Conservation (phyloP, 2,113 vertebrate species). For the Ariopsis seemanni region DNA sequence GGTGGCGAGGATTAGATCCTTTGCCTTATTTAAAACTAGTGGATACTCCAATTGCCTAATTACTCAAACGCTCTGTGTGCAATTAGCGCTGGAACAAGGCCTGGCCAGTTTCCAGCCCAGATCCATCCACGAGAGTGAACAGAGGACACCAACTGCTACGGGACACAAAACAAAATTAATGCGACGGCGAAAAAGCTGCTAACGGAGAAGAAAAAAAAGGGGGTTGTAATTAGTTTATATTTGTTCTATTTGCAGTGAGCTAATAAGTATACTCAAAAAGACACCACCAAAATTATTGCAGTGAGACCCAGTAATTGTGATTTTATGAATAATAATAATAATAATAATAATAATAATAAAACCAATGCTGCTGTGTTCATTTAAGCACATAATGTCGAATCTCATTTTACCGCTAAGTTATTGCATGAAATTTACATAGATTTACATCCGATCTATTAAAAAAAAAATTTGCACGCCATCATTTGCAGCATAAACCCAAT, state of each 20-base stretch:
- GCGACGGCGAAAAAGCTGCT: constrained; percentile 14
- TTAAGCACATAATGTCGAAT: constrained; percentile 26
- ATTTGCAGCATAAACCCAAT: neutral
- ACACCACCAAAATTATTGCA: constrained; percentile 2
- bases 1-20: constrained; percentile 50
- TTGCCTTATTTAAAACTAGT: constrained; percentile 56
- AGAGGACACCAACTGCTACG: constrained; percentile 18
- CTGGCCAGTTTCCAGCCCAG: constrained; percentile 48
- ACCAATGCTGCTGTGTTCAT: constrained; percentile 6
- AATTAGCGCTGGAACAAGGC: constrained; percentile 44
- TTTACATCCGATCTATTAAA: neutral
- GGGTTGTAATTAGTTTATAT: constrained; percentile 30
- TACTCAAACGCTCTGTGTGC: constrained; percentile 54
- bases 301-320: constrained; percentile 11
- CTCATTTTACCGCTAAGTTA: neutral
- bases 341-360: constrained; percentile 6
- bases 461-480: neutral
- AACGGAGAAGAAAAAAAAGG: constrained; percentile 3
- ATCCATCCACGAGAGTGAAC: constrained; percentile 18
- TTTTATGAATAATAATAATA: constrained; percentile 14
- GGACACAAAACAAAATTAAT: constrained; percentile 33
- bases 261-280: constrained; percentile 23
- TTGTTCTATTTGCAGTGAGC: constrained; percentile 14
- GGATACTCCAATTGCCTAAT: constrained; percentile 56
- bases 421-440: constrained; percentile 28